Conservation (phyloP, 2,888 invertebrate species). For the Cephus nigrinus region DNA sequence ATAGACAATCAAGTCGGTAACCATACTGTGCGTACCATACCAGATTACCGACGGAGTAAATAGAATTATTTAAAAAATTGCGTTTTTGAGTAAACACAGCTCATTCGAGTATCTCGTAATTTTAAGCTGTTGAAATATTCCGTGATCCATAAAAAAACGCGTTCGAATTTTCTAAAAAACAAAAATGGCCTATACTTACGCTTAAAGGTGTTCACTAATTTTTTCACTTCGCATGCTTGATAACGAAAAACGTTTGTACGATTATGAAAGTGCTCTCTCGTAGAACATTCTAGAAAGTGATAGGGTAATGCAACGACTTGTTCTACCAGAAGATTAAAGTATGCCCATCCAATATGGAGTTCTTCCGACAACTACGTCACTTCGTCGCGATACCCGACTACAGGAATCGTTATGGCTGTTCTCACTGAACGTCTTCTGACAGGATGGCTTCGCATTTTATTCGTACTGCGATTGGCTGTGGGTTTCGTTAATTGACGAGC, state of each 20-base stretch:
- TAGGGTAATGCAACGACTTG: neutral
- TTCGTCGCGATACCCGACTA: neutral
- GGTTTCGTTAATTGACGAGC: too few relatives aligned
- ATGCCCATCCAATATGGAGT: neutral
- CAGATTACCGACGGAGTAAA: neutral
- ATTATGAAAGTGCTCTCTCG: neutral
- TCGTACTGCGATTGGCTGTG: too few relatives aligned
- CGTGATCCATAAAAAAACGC: neutral
- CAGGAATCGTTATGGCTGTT: neutral
- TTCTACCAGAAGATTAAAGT: neutral
- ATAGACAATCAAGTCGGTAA: neutral
- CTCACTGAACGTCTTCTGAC: neutral
- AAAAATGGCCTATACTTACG: neutral
- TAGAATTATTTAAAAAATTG: neutral
- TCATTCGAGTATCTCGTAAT: too few relatives aligned
- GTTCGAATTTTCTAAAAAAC: neutral
- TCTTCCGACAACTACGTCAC: neutral
- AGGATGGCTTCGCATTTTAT: neutral
- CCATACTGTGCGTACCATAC: slow-evolving; percentile 20
- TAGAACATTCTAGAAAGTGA: neutral
- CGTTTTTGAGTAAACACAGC: neutral
- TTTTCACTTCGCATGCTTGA: neutral
- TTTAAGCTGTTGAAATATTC: too few relatives aligned
- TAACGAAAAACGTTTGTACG: neutral
- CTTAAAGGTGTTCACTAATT: neutral